Percentiles rank a stretch among this genome's conserved stretches.
phyloP scores from a whole-genome alignment of 64 coral and sea anemone genomes.

The Exaiptasia diaphana region DNA sequence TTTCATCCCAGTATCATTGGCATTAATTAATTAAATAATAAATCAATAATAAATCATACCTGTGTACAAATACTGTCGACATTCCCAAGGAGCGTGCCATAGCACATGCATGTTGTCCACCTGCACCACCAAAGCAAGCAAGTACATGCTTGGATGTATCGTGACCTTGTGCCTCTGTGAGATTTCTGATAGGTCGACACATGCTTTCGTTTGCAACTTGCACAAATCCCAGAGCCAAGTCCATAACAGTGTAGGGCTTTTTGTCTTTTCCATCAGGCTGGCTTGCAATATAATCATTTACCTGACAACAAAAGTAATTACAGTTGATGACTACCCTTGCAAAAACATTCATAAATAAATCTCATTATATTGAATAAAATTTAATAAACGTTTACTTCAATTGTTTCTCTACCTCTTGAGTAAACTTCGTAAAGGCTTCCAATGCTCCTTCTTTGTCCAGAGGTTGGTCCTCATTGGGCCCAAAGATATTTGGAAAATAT shows the following conservation, averaged over 20 bases:
- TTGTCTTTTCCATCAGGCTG: constrained; percentile 1
- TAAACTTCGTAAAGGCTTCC: constrained; percentile 60
- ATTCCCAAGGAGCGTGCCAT: constrained; percentile 92
- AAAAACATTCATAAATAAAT: too few relatives aligned
- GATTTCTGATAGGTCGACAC: constrained; percentile 96
- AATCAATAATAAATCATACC: constrained; percentile 20
- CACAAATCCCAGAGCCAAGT: constrained; percentile 91
- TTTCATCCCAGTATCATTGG: too few relatives aligned
- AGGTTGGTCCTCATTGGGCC: constrained; percentile 68
- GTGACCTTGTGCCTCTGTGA: constrained; percentile 89
- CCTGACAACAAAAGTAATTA: constrained; percentile 13
- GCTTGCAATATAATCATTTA: constrained; percentile 51
- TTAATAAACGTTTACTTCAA: background rate
- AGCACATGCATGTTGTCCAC: constrained; percentile 92
- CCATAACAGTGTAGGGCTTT: constrained; percentile 45
- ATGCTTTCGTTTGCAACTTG: constrained; percentile 93
- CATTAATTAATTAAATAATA: background rate
- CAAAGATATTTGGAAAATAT: constrained; percentile 96
- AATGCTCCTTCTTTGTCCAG: constrained; percentile 75
- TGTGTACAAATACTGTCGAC: constrained; percentile 93
- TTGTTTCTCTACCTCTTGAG: constrained; percentile 51
- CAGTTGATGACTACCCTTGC: too few relatives aligned
- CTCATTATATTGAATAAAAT: background rate
- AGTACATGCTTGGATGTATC: constrained; percentile 89
- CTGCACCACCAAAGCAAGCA: constrained; percentile 96